A percentile compares a stretch with the other conserved stretches of the same genome.
phyloP scores from a whole-genome alignment of 2,888 invertebrate genomes.

The Diaphora mendica region DNA sequence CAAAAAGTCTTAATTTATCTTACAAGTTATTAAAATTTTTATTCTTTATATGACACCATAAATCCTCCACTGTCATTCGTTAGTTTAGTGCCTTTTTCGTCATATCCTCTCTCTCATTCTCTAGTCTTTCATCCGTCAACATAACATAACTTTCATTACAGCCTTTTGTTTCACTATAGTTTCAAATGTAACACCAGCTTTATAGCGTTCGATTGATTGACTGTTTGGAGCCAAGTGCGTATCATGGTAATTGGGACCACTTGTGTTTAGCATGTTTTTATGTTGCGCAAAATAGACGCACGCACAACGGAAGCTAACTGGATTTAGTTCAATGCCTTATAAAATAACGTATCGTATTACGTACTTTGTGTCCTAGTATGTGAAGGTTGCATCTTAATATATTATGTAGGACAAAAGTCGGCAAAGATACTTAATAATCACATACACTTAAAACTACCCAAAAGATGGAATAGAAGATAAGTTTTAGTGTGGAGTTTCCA shows the following conservation, averaged over 20 bases:
- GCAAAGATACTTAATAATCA: not conserved
- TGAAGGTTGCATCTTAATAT: not conserved
- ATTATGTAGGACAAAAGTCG: not conserved
- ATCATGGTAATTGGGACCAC: conserved; percentile 6
- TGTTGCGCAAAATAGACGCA: conserved; percentile 11
- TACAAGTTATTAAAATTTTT: not conserved
- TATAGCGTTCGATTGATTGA: conserved; percentile 8
- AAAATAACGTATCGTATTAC: not conserved
- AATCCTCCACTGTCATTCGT: not conserved
- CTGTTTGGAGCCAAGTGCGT: conserved; percentile 12
- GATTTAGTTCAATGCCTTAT: conserved; percentile 18
- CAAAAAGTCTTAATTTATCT: not conserved
- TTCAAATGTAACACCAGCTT: not conserved
- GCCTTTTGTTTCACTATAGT: not conserved
- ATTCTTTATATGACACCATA: not conserved
- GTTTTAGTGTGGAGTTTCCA: no score
- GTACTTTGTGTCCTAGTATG: conserved; percentile 4
- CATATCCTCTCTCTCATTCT: not conserved
- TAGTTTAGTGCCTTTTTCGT: not conserved
- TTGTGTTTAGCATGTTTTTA: conserved; percentile 18
- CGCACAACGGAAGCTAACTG: conserved; percentile 9
- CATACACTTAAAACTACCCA: no score
- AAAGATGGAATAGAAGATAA: no score
- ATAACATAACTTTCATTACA: no score
- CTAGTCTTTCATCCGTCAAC: no score